Evolutionary conservation across 2,113 vertebrate genomes (phyloP), one percentile per base, ranked within the genome.

Genomic region (Pluvialis apricaria): DNA sequence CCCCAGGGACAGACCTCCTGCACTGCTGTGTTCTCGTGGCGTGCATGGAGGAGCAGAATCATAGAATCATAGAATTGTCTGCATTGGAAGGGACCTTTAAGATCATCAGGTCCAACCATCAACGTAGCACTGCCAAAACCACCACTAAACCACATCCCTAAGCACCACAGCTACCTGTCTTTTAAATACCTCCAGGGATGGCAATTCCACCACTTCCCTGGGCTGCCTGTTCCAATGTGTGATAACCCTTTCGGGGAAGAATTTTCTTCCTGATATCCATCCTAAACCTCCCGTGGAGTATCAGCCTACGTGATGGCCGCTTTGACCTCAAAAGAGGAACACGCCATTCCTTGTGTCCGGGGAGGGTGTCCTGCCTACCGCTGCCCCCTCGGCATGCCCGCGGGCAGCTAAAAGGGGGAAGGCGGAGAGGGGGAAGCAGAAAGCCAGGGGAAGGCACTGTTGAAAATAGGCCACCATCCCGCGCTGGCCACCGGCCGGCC

Each of bases 301-400:
- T 57, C 40, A 45, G 31, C 70, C 86, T 71, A n/a, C 29, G 2
- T 1, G 24, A 57, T 8, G 28, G 47, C 25, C 0, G 0, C n/a
- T 61, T 44, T 82, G 78, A 86, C 51, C 36, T 85, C 78, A 36
- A 6, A 87, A 66, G 57, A 72, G 32, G 3, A 26, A 8, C 11
- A 24, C 25, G 36, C 42, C 25, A 13, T 52, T 75, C 29, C 29
- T 80, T 9, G 5, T 11, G 28, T 36, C 19, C 0, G 0, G 12
- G 44, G 10, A 40, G 10, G 9, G 2, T 24, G 36, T 42, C 69
- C 21, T 78, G 55, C 47, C 28, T 47, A 25, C 17, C 0, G 9
- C 38, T 40, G 38, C 32, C 49, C 36, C 54, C 25, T 64, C 10
- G 1, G 24, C 2, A 0, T 20, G 29, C 36, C 51, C 1, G 0